Evolutionary conservation across 2,888 invertebrate genomes (phyloP).

Genomic region (Sthenelais limicola): DNA sequence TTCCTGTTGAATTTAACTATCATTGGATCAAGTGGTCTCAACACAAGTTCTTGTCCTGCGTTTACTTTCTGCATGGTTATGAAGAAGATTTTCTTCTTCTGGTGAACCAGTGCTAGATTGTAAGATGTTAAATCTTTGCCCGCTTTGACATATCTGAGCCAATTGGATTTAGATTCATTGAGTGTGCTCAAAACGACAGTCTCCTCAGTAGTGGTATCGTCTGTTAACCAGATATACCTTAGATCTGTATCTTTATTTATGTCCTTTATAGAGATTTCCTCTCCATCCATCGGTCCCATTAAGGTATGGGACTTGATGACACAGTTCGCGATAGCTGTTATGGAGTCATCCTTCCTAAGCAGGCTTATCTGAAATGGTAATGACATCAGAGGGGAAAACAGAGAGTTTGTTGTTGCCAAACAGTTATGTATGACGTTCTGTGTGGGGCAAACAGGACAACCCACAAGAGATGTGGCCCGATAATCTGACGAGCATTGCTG

Average conservation of each 20-base stretch:
- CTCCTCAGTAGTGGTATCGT: not conserved
- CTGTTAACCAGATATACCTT: slow-evolving; percentile 4
- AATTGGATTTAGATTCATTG: slow-evolving; percentile 15
- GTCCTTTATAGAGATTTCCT: not conserved
- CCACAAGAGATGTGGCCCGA: too few species aligned
- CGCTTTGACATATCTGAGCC: slow-evolving; percentile 10
- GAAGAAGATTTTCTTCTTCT: not conserved
- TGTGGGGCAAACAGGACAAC: not conserved
- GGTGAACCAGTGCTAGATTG: not conserved
- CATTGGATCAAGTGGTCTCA: slow-evolving; percentile 12
- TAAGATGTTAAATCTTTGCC: not conserved
- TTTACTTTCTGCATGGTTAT: not conserved
- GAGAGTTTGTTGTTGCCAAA: not conserved
- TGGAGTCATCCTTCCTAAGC: not conserved
- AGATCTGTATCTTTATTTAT: not conserved
- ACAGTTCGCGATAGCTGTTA: not conserved
- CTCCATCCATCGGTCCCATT: slow-evolving; percentile 15
- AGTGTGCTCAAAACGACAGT: not conserved
- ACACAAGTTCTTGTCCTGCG: not conserved
- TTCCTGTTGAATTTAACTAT: slow-evolving; percentile 1
- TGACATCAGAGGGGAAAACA: too few species aligned
- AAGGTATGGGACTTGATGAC: not conserved
- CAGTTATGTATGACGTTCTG: not conserved
- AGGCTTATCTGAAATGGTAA: too few species aligned
- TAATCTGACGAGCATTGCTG: too few species aligned